Evolutionary conservation across 2,113 vertebrate species (phyloP), one percentile per base, ranked within the genome.

Genomic region (Nycticebus coucang): DNA sequence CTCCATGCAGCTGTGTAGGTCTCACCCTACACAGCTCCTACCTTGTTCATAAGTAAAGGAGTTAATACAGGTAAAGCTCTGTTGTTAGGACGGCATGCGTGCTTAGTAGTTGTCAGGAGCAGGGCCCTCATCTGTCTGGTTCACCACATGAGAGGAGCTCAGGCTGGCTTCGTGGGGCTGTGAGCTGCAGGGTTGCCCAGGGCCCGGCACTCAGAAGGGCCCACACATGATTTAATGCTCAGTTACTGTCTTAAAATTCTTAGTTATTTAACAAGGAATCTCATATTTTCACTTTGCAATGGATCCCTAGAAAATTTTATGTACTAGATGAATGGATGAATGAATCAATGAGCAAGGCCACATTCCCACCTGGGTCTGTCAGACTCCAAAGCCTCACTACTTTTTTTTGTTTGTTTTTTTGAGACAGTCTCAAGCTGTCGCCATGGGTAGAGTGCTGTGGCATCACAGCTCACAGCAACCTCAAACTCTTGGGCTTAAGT

Each of bases 221-320:
- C 28, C 21, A 59, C 1, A 30, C 41, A 28, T 60, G 50, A 26
- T 57, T 87, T 91, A 84, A 85, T 37, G 6, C 22, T 90, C 30
- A 91, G n/a, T 68, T 53, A 91, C 10, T 17, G 26, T 92, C 35
- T 90, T 41, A 12, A 89, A 79, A 55, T 66, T 21, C 57, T 24
- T 55, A 33, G 21, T 37, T 62, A 77, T 81, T 88, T 21, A 92
- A 81, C 9, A 71, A 45, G 30, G 15, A 18, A 2, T 37, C 75
- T 96, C 17, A 90, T 37, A 24, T 94, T 86, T 94, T 74, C 33
- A 75, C 57, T 88, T 85, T 92, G 30, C 19, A 53, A 14, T 2
- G n/a, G 50, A 21, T 4, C 55, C 53, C 59, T 21, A 10, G 45
- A 69, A 93, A 93, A 91, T 50, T 30, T 26, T 21, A 84, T 0